phyloP scores from a whole-genome alignment of 1,140 invertebrate species.

The Orussus abietinus region DNA sequence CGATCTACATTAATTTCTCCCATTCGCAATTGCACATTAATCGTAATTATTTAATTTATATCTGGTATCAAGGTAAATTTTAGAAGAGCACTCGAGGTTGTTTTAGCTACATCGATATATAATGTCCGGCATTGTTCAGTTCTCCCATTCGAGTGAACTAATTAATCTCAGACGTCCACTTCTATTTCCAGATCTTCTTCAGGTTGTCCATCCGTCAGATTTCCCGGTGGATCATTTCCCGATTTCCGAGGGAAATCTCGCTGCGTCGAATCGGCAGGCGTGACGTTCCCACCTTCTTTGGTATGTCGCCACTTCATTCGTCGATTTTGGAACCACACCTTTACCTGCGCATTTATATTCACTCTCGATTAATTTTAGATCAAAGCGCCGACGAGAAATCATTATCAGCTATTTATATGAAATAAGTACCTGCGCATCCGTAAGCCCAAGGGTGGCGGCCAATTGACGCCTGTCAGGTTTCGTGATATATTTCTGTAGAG shows the following conservation, averaged over 20 bases:
- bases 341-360: constrained; percentile 60
- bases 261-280: constrained; percentile 19
- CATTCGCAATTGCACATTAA: too few species aligned
- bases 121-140: too few species aligned
- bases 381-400: too few species aligned
- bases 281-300: constrained; percentile 59
- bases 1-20: too few species aligned
- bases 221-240: constrained; percentile 28
- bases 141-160: too few species aligned
- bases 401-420: constrained; percentile 9
- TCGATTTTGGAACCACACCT: constrained; percentile 92
- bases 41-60: too few species aligned
- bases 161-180: constrained; percentile 34
- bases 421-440: constrained; percentile 71
- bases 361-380: constrained; percentile 2
- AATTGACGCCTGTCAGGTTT: constrained; percentile 88
- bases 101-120: too few species aligned
- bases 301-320: constrained; percentile 91
- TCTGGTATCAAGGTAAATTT: too few species aligned
- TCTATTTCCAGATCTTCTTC: constrained; percentile 50
- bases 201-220: constrained; percentile 23
- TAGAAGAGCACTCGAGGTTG: too few species aligned
- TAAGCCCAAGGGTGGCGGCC: constrained; percentile 84
- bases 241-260: constrained; percentile 29
- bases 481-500: constrained; percentile 91